Evolutionary conservation across 2,113 vertebrate genomes (phyloP), one percentile per base, ranked within the genome.

Genomic region (Aepyceros melampus): DNA sequence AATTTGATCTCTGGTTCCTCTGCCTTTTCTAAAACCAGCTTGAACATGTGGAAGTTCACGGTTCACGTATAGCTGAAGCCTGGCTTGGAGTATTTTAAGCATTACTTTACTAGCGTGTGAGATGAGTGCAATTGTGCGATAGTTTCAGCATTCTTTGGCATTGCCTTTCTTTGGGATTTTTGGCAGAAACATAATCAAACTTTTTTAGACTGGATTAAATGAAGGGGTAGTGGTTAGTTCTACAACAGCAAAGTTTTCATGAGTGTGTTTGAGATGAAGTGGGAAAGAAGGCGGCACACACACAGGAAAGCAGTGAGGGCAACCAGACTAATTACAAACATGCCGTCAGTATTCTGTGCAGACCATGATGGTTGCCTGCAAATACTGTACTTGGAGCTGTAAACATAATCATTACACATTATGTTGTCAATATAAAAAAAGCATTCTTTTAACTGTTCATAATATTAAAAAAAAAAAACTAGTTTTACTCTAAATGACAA

Each of bases 401-500:
- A 49, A 92, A 79, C 16, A 1, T 17, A 92, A 95, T 45, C 43
- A 60, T 29, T 12, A 76, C 40, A 36, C 3, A 33, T 45, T 88
- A 85, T 10, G 47, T 1, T 82, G 47, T 58, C 60, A 82, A 87
- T 27, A 43, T 9, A 79, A 90, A 89, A 95, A 58, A 60, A 3
- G 11, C 21, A 62, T 45, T 58, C 36, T 96, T 94, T 96, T 27
- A 93, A 33, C 1, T 76, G 31, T 43, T 88, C 49, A 15, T 3
- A 56, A 29, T 51, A 90, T 17, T 40, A 62, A 49, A 51, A 7
- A 40, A 17, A n/a, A 62, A 49, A 82, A 19, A 67, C 12, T 33
- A 40, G 47, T 45, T 92, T 87, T 62, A 36, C 49, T 79, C 31
- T 79, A 97, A 90, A 27, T 23, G 51, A 87, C 62, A 94, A 51